Conservation (phyloP, 2,888 invertebrate genomes). For the Conomelus anceps region DNA sequence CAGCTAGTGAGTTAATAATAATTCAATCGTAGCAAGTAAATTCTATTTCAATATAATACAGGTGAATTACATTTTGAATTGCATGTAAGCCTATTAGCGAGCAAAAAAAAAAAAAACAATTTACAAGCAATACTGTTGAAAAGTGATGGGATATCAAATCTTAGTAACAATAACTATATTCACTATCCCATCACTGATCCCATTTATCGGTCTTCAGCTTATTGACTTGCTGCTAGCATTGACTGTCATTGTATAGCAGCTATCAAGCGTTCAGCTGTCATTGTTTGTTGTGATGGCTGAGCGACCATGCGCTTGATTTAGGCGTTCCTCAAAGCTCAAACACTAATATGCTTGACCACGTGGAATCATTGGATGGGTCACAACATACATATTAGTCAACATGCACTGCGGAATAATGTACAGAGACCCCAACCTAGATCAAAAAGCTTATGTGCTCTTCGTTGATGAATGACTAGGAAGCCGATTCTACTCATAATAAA, state of each 20-base stretch:
- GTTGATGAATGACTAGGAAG: not conserved
- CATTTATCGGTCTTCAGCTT: not conserved
- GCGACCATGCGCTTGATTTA: not conserved
- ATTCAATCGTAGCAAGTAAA: too few relatives aligned
- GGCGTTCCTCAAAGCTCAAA: not conserved
- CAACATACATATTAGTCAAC: not conserved
- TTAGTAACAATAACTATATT: not conserved
- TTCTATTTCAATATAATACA: too few relatives aligned
- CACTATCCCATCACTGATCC: not conserved
- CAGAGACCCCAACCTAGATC: not conserved
- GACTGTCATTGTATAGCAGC: not conserved
- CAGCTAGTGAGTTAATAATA: too few relatives aligned
- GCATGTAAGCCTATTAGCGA: too few relatives aligned
- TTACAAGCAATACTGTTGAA: too few relatives aligned
- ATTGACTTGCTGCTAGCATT: not conserved
- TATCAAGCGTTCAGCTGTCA: not conserved
- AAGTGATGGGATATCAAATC: not conserved
- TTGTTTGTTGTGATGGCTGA: not conserved
- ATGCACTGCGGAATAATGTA: not conserved
- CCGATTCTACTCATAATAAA: not conserved
- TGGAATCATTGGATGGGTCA: not conserved
- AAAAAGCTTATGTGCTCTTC: not conserved
- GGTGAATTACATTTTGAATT: too few relatives aligned
- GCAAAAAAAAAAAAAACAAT: too few relatives aligned
- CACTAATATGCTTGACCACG: not conserved